Evolutionary conservation across 1,140 invertebrate genomes (phyloP), one percentile per base, ranked within the genome.

Genomic region (Eumaeus atala): DNA sequence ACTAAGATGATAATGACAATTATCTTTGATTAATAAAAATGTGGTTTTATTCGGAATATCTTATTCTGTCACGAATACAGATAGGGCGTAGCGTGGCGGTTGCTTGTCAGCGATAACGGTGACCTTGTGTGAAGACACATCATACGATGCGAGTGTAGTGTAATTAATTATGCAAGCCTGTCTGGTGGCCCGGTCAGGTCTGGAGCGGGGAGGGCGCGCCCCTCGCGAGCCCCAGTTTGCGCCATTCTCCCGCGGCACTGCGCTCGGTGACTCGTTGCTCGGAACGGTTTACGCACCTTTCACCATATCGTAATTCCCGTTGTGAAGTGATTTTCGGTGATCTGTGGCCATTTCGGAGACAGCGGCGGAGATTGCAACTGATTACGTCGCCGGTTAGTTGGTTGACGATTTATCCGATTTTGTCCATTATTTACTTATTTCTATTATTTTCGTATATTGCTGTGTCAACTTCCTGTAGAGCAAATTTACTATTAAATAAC

Each of bases 111-210:
- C 60, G 62, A 72, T 75, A 77, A 77, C 67, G 74, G 67, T 83
- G 83, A 86, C 83, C 83, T 86, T 86, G 80, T 72, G 62, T 64
- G 61, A 71, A 86, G 74, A 77, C 74, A 80, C 78, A 70, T n/a
- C n/a, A n/a, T n/a, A 62, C 64, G 64, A 56, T 66, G 61, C 62
- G 62, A 63, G 74, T 77, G 74, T 74, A 76, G 67, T 76, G 61
- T 79, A 77, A 84, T 82, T 82, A 82, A 83, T 84, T 86, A 84
- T 84, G 77, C 80, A 82, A 77, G 75, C 76, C 69, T 72, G 80
- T 82, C 80, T 84, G 78, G 65, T 76, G 67, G 73, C 69, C 72
- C 64, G 75, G 75, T 64, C 59, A 57, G 56, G 59, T 56, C 56
- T 51, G 51, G 60, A 59, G 59, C 38, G 61, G 51, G 56, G 57